Conservation (phyloP, 2,113 vertebrate genomes). For the Speoplatyrhinus poulsoni region DNA sequence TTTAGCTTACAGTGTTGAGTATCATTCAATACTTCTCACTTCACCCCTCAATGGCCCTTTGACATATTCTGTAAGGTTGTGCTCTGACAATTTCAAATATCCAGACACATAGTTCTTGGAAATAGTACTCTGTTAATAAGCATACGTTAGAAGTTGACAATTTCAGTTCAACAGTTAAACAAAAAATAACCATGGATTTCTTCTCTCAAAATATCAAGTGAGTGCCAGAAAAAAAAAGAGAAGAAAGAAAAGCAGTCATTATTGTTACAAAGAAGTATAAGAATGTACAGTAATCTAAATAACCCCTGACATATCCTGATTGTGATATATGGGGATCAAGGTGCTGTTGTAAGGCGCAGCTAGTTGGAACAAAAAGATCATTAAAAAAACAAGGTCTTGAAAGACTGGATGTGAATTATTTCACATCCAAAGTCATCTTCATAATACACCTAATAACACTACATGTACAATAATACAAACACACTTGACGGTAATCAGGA, state of each 20-base stretch:
- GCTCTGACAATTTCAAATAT: constrained; percentile 17
- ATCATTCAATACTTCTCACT: constrained; percentile 42
- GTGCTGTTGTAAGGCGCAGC: constrained; percentile 42
- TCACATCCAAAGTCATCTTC: no score
- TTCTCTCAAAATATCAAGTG: constrained; percentile 38
- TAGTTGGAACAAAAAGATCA: constrained; percentile 35
- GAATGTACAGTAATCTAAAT: constrained; percentile 60
- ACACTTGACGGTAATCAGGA: no score
- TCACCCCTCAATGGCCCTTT: constrained; percentile 31
- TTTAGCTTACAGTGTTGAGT: constrained; percentile 21
- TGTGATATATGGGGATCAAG: constrained; percentile 63
- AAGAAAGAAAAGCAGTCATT: constrained; percentile 3
- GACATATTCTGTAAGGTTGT: constrained; percentile 20
- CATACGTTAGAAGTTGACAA: constrained; percentile 16
- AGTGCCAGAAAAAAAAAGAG: constrained; percentile 30
- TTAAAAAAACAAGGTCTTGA: constrained; percentile 29
- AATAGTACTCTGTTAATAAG: constrained; percentile 42
- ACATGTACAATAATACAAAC: no score
- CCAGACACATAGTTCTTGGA: constrained; percentile 28
- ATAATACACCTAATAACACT: no score
- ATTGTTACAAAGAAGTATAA: constrained; percentile 49
- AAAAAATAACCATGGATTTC: constrained; percentile 16
- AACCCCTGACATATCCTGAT: constrained; percentile 66
- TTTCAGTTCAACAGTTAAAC: not conserved
- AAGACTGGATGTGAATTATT: not conserved